Base-by-base conservation (phyloP, 2,888 invertebrate genomes). In the Caenorhabditis sp. region DNA sequence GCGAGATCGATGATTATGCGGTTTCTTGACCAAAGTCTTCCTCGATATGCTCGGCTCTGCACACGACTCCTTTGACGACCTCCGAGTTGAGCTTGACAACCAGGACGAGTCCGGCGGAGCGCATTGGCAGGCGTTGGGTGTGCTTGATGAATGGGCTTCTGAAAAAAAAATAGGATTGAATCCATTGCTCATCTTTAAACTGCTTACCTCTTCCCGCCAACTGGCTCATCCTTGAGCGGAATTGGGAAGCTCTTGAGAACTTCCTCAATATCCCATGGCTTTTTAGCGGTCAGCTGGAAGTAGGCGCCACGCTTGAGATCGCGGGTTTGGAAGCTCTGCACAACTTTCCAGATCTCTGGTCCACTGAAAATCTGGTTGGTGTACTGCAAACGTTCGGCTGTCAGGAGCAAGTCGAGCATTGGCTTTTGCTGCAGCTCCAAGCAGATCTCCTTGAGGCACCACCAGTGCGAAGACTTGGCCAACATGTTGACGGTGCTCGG, bases 351-450 rank as follows among this genome's bases (percentile, higher is more conserved):
- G n/a, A 66, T 66, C 14, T 66, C 63, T 63, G 41, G 63, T 10
- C 44, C 63, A n/a, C 16, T 63, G 63, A 63, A 63, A 5, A 26
- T 44, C 12, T 54, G 54, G 19, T 16, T 28, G 7, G 68, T 38
- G 19, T 35, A 54, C 24, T 24, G n/a, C 19, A 68, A 16, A 7
- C n/a, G 19, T 6, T 68, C 68, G 2, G 54, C 51, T 6, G 68
- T 68, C 54, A 68, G n/a, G n/a, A 68, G 51, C 26, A 68, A 41
- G 41, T 68, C 68, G 16, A 68, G 54, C 68, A 68, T 54, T 54
- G 68, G 38, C 24, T 49, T 51, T 16, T 68, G 68, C 24, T 68
- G 49, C 22, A 68, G 28, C 35, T 54, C 68, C 54, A 68, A 24
- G 24, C n/a, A 54, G 54, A 68, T 68, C 26, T 68, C 68, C 26